Base-by-base conservation (phyloP, 2,888 invertebrate species). In the Leistus spinibarbis region DNA sequence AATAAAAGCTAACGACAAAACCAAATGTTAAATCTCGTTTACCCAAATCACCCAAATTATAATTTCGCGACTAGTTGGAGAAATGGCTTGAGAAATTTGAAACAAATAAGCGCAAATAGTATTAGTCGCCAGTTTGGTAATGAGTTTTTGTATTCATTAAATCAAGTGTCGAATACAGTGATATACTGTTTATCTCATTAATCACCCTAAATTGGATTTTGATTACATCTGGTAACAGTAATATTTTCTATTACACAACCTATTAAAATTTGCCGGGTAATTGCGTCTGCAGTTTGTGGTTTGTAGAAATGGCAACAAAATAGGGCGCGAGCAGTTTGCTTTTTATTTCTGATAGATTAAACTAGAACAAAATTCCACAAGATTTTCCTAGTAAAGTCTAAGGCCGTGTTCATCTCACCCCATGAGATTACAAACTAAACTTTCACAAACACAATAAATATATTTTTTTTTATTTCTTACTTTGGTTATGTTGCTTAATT, bases 211-310 rank as follows among this genome's bases (percentile, higher is more conserved):
- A 71, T 71, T 71, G 53, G 54, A 54, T 13, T 71, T 71, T 71
- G 71, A 71, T 71, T 71, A 71, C 71, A 64, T 64, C 64, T 64
- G 64, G 5, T 20, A 53, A 57, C 57, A 57, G 57, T 57, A 57
- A 57, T 57, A 57, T 57, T 57, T 57, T 57, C 57, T 57, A 57
- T 57, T 57, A 57, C 40, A 7, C 40, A 40, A 40, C 40, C 40
- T 40, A 40, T 40, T 40, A 40, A 40, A 40, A 40, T 7, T 40
- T 40, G 40, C 40, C 40, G 40, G 40, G 40, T 40, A 40, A 40
- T 40, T 40, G 40, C 40, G 13, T 40, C 40, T 40, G 40, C 13
- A 40, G 40, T 40, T 40, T 40, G 40, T 40, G 13, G 40, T 13
- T 40, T 40, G 13, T 13, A 13, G 13, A 40, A 40, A 40, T 40